These are phyloP conservation scores for Timandra comae DNA, from an alignment of 2,888 invertebrate species.

Conservation along the genomic window DNA sequence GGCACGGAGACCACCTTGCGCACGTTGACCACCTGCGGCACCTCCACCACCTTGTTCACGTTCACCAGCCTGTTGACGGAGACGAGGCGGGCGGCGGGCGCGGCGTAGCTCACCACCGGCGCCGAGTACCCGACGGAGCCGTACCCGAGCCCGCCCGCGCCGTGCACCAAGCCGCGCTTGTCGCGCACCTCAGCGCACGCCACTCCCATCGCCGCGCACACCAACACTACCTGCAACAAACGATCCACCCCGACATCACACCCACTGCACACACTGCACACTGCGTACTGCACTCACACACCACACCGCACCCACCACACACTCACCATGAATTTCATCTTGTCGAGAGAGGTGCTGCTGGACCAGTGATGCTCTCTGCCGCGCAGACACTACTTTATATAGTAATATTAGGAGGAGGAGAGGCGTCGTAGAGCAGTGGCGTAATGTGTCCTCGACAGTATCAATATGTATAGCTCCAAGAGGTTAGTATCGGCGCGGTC, in stretches of 20 bases:
- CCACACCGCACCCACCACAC: no score
- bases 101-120: conserved; percentile 15
- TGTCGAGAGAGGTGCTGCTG: no score
- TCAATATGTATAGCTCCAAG: no score
- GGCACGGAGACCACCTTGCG: conserved; percentile 36
- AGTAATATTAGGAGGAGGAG: no score
- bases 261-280: no score
- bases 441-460: no score
- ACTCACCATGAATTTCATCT: no score
- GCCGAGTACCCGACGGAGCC: conserved; percentile 20
- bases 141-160: conserved; percentile 10
- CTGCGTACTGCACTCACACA: no score
- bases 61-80: conserved; percentile 36
- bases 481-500: no score
- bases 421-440: no score
- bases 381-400: no score
- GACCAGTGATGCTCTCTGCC: no score
- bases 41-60: conserved; percentile 32
- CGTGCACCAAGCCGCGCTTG: conserved; percentile 26
- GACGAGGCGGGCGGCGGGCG: conserved; percentile 31
- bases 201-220: conserved; percentile 21
- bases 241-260: neutral
- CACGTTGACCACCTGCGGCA: conserved; percentile 32
- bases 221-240: conserved; percentile 20
- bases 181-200: conserved; percentile 23